phyloP scores from a whole-genome alignment of 2,797 vertebrate species.

The Ptychadena robeensis region DNA sequence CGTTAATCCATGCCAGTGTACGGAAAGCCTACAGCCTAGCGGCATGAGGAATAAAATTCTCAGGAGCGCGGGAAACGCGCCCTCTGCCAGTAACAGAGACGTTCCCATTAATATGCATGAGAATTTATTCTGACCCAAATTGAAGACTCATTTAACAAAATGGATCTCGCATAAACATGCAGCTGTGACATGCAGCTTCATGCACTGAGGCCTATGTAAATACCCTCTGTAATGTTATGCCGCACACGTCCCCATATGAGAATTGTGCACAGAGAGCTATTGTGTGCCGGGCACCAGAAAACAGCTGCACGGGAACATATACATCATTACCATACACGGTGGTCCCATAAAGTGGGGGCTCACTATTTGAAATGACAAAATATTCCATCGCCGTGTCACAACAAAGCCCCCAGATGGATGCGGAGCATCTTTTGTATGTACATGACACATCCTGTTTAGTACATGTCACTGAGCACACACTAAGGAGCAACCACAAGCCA shows the following conservation, averaged over 20 bases:
- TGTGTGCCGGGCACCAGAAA: background rate
- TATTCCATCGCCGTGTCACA: background rate
- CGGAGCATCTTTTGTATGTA: background rate
- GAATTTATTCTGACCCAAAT: slow-evolving; percentile 1
- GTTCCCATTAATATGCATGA: background rate
- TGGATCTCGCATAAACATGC: background rate
- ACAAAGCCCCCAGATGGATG: slow-evolving; percentile 1
- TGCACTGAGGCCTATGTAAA: background rate
- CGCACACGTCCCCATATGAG: slow-evolving; percentile 18
- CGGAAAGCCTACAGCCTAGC: background rate
- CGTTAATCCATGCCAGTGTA: background rate
- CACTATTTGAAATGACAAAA: background rate
- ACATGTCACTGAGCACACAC: slow-evolving; percentile 10
- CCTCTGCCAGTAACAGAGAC: background rate
- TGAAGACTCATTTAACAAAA: background rate
- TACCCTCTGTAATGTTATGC: background rate
- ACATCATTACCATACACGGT: background rate
- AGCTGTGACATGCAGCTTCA: background rate
- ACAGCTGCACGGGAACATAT: background rate
- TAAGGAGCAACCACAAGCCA: slow-evolving; percentile 9
- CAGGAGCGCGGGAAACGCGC: background rate
- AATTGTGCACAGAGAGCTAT: slow-evolving; percentile 26
- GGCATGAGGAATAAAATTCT: background rate
- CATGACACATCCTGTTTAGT: slow-evolving; percentile 7
- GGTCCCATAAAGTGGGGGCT: background rate